Evolutionary conservation across 2,888 invertebrate species (phyloP).

Genomic region (Ophioninae sp.): DNA sequence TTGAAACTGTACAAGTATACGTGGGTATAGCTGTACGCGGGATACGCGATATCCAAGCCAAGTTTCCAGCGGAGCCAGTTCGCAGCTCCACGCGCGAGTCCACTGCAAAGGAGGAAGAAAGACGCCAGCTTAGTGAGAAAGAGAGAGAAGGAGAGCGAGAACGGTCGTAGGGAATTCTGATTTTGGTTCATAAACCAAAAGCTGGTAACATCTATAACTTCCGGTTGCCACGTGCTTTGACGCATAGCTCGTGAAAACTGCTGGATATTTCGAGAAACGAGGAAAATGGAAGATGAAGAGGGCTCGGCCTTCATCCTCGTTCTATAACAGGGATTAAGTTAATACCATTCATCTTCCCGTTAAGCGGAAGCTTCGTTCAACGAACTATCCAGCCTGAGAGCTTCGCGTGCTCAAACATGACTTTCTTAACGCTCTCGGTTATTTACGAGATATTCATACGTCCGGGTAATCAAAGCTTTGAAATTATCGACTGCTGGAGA

Average conservation of each 20-base stretch:
- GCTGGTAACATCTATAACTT: conserved; percentile 47
- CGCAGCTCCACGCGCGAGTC: not conserved
- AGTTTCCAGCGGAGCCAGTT: conserved; percentile 28
- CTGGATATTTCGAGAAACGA: conserved; percentile 58
- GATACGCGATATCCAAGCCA: conserved; percentile 43
- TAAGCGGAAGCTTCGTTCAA: conserved; percentile 43
- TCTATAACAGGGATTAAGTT: conserved; percentile 15
- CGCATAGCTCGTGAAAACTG: conserved; percentile 42
- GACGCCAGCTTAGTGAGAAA: conserved; percentile 24
- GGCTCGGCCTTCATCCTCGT: not conserved
- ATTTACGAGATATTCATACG: conserved; percentile 12
- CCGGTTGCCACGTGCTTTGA: conserved; percentile 50
- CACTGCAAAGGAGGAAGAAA: conserved; percentile 17
- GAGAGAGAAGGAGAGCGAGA: not conserved
- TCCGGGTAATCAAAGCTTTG: not conserved
- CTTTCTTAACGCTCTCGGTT: conserved; percentile 7
- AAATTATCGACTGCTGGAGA: not conserved
- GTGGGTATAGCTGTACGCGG: not conserved
- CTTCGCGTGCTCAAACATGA: not conserved
- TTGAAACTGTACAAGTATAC: conserved; percentile 1
- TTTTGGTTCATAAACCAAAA: conserved; percentile 52
- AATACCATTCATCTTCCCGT: conserved; percentile 31
- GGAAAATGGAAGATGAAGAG: conserved; percentile 51
- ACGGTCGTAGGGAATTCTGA: conserved; percentile 11
- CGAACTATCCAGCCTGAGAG: not conserved